Conservation (phyloP, 2,113 vertebrate genomes). For the Ursus arctos region DNA sequence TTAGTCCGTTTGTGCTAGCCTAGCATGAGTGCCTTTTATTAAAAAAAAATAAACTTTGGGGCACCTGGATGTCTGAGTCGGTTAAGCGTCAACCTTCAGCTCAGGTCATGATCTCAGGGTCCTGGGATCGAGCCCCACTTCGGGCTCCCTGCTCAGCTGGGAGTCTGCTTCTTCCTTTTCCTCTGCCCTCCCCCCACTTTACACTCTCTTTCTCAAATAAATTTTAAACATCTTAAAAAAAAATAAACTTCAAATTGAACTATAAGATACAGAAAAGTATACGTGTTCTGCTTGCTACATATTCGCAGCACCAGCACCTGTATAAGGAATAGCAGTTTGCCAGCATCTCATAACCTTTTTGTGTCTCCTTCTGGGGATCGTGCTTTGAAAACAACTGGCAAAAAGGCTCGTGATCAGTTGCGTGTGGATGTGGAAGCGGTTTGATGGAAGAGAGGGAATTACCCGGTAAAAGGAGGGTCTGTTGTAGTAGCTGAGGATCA, state of each 20-base stretch:
- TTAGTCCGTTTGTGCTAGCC: not conserved
- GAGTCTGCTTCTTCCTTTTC: not conserved
- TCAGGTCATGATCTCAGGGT: not conserved
- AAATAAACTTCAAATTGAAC: not conserved
- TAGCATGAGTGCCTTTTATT: not conserved
- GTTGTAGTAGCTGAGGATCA: not conserved
- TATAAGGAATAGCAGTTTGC: not conserved
- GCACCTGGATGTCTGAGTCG: not conserved
- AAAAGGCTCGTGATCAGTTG: not conserved
- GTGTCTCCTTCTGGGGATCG: not conserved
- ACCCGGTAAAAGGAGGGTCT: not conserved
- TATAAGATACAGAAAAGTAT: not conserved
- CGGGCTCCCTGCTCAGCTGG: no score
- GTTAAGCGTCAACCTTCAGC: not conserved
- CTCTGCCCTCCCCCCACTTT: not conserved
- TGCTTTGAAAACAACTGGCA: not conserved
- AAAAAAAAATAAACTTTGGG: not conserved
- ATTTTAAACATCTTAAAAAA: not conserved
- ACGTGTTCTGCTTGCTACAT: not conserved
- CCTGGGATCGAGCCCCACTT: no score
- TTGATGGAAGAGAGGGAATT: not conserved
- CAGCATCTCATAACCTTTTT: not conserved
- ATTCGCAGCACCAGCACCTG: not conserved
- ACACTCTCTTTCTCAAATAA: not conserved
- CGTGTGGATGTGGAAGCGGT: not conserved